Evolutionary conservation across 2,113 vertebrate genomes (phyloP).

Genomic region (Indri indri): DNA sequence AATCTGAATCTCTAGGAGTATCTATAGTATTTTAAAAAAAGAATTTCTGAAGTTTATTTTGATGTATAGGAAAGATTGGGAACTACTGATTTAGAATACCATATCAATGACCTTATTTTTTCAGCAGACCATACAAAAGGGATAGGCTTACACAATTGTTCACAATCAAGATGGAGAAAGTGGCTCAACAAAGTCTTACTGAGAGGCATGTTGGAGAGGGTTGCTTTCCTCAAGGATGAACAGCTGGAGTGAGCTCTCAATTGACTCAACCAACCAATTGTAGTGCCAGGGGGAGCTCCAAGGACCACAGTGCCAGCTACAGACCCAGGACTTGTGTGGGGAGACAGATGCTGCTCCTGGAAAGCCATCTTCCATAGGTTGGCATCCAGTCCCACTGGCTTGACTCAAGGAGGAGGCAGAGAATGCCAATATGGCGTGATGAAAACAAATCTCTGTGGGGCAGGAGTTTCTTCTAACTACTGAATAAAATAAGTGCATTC

Average conservation of each 20-base stretch:
- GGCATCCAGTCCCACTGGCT: slow-evolving; percentile 76
- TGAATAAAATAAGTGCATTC: slow-evolving; percentile 66
- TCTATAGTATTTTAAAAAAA: not conserved
- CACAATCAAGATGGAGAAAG: slow-evolving; percentile 39
- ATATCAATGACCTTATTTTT: not conserved
- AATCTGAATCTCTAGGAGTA: not conserved
- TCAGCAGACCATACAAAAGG: not conserved
- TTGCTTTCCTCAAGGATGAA: slow-evolving; percentile 55
- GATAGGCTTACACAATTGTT: not conserved
- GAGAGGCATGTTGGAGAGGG: slow-evolving; percentile 46
- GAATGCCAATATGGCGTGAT: slow-evolving; percentile 36
- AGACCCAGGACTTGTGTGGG: slow-evolving; percentile 71
- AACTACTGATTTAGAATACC: not conserved
- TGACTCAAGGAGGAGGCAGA: slow-evolving; percentile 63
- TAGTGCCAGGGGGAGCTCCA: slow-evolving; percentile 69
- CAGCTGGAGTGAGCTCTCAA: slow-evolving; percentile 38
- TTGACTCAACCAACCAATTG: slow-evolving; percentile 62
- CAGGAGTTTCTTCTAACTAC: slow-evolving; percentile 18
- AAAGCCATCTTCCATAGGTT: slow-evolving; percentile 67
- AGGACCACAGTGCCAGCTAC: slow-evolving; percentile 31
- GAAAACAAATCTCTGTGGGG: slow-evolving; percentile 57
- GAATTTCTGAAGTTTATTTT: not conserved
- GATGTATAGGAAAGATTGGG: not conserved
- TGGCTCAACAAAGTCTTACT: not conserved
- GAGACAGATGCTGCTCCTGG: slow-evolving; percentile 81